These are phyloP conservation scores for Hyposmocoma kahamanoa DNA, from an alignment of 1,140 invertebrate species.

Conservation along the genomic window DNA sequence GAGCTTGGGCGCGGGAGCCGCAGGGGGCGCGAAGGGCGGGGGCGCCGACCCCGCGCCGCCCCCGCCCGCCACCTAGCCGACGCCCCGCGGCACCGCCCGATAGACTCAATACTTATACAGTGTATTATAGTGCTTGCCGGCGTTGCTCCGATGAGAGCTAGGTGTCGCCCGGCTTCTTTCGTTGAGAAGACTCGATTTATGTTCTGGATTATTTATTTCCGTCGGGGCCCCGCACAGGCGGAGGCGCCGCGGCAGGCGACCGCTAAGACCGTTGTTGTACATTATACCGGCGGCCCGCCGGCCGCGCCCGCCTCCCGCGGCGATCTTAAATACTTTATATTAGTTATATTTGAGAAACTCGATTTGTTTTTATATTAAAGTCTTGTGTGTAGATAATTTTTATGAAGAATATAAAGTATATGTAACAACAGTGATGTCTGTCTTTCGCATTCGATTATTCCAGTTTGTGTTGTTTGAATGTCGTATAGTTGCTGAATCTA, in stretches of 20 bases:
- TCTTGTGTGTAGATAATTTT: conserved; percentile 71
- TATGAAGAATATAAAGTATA: conserved; percentile 70
- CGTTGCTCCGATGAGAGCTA: too few relatives aligned
- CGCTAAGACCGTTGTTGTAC: not conserved
- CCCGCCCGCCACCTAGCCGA: conserved; percentile 17
- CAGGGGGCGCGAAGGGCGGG: conserved; percentile 19
- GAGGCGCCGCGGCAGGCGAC: not conserved
- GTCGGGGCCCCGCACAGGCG: not conserved
- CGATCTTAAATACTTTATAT: conserved; percentile 40
- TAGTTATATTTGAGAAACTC: conserved; percentile 58
- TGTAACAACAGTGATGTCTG: conserved; percentile 50
- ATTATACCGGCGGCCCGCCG: conserved; percentile 15
- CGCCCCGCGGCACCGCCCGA: conserved; percentile 6
- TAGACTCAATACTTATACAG: too few relatives aligned
- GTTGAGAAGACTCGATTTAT: not conserved
- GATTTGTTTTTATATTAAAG: conserved; percentile 62
- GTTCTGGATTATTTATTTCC: conserved; percentile 5
- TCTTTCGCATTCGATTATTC: conserved; percentile 25
- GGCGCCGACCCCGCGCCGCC: conserved; percentile 4
- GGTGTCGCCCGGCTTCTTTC: not conserved
- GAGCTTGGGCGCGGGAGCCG: conserved; percentile 19
- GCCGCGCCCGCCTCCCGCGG: conserved; percentile 15
- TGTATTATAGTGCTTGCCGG: not conserved
- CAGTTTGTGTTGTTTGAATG: conserved; percentile 4
- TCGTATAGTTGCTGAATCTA: conserved; percentile 18